Evolutionary conservation across 1,140 invertebrate genomes (phyloP).

Genomic region (Aphis craccivora): DNA sequence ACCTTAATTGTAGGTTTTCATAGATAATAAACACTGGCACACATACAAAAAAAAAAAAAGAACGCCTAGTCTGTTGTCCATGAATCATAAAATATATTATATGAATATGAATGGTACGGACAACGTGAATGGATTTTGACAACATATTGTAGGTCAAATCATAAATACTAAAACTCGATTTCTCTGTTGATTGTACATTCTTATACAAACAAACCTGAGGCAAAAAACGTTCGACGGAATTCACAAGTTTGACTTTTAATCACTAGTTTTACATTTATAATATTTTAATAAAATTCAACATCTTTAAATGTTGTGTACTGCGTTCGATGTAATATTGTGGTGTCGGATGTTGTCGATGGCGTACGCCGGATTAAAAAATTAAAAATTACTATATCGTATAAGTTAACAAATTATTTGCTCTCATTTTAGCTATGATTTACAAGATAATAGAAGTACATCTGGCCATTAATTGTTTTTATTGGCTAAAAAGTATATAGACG

Average conservation of each 20-base stretch:
- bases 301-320: background rate
- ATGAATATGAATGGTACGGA: constrained; percentile 53
- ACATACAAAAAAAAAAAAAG: constrained; percentile 28
- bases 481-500: background rate
- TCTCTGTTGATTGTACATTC: constrained; percentile 27
- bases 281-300: constrained; percentile 8
- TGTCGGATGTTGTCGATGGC: background rate
- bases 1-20: constrained; percentile 56
- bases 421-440: constrained; percentile 11
- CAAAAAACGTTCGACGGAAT: constrained; percentile 19
- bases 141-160: constrained; percentile 48
- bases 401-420: background rate
- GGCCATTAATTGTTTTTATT: constrained; percentile 11
- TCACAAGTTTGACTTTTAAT: constrained; percentile 40
- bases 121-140: constrained; percentile 43
- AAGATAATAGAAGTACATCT: background rate
- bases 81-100: constrained; percentile 53
- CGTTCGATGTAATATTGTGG: background rate
- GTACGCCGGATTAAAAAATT: background rate
- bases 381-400: background rate
- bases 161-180: constrained; percentile 42
- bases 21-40: constrained; percentile 54
- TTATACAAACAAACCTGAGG: constrained; percentile 39
- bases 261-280: background rate
- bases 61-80: constrained; percentile 46